Evolutionary conservation across 2,888 invertebrate genomes (phyloP).

Genomic region (Onthophagus sagittarius): DNA sequence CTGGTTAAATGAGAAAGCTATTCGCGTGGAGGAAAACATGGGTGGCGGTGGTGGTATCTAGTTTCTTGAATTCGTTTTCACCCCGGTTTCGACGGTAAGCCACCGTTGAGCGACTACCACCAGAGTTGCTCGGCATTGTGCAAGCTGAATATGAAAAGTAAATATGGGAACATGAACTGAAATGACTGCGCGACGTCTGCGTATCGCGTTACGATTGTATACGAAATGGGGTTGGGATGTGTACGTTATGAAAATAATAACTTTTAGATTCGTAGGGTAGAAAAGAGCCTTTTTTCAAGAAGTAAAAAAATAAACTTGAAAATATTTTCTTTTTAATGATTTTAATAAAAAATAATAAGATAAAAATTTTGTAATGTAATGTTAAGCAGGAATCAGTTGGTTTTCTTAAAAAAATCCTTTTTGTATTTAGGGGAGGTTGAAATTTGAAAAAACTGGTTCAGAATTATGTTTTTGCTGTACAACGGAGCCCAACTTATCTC

Average conservation of each 20-base stretch:
- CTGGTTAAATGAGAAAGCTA: neutral
- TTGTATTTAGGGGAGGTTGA: too few relatives aligned
- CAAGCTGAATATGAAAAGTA: conserved; percentile 49
- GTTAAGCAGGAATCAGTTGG: too few relatives aligned
- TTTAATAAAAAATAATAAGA: too few relatives aligned
- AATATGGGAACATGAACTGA: conserved; percentile 35
- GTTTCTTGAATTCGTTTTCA: neutral
- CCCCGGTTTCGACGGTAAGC: conserved; percentile 4
- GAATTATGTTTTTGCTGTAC: too few relatives aligned
- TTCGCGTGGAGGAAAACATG: neutral
- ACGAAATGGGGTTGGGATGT: conserved; percentile 33
- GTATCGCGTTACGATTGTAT: conserved; percentile 47
- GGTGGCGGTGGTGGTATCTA: neutral
- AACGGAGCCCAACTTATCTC: too few relatives aligned
- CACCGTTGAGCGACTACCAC: conserved; percentile 1
- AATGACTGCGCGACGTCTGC: conserved; percentile 41
- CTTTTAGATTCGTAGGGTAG: neutral
- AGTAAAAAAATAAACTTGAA: too few relatives aligned
- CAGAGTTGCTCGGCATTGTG: conserved; percentile 37
- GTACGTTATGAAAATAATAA: conserved; percentile 1
- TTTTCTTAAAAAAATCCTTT: too few relatives aligned
- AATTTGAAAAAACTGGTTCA: too few relatives aligned
- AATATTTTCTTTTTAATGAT: too few relatives aligned
- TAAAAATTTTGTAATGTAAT: too few relatives aligned
- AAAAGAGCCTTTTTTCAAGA: neutral